A percentile compares a stretch with the other conserved stretches of the same genome.
phyloP scores from a whole-genome alignment of 2,797 vertebrate species.

The Lophius americanus region DNA sequence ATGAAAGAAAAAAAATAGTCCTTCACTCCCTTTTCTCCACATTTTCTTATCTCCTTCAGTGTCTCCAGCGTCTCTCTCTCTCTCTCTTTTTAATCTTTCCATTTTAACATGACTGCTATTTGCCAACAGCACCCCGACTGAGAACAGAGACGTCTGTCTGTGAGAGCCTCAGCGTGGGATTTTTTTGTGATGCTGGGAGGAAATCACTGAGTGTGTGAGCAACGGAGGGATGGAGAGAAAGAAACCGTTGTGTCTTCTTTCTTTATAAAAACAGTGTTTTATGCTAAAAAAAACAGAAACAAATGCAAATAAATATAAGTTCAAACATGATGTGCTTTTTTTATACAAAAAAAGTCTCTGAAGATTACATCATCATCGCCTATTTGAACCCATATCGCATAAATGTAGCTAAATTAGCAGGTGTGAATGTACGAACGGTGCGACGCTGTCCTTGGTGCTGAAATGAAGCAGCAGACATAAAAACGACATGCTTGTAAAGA shows the following conservation, averaged over 20 bases:
- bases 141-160: conserved; percentile 59
- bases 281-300: too few relatives aligned
- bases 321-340: neutral
- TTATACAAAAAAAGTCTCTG: neutral
- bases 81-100: conserved; percentile 34
- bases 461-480: too few relatives aligned
- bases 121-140: conserved; percentile 62
- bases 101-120: conserved; percentile 49
- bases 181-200: conserved; percentile 57
- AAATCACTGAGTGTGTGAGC: conserved; percentile 38
- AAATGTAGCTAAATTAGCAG: too few relatives aligned
- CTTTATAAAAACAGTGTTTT: too few relatives aligned
- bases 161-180: conserved; percentile 46
- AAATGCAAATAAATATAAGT: neutral
- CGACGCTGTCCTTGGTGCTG: too few relatives aligned
- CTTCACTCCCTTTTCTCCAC: conserved; percentile 10
- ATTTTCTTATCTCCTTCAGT: conserved; percentile 44
- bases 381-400: too few relatives aligned
- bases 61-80: conserved; percentile 19
- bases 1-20: conserved; percentile 6
- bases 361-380: neutral
- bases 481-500: too few relatives aligned
- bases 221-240: conserved; percentile 10
- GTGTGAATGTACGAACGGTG: too few relatives aligned
- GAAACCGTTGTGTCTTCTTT: conserved; percentile 5